These are phyloP conservation scores for Bovichtus variegatus DNA, from an alignment of 2,797 vertebrate genomes.

Conservation along the genomic window DNA sequence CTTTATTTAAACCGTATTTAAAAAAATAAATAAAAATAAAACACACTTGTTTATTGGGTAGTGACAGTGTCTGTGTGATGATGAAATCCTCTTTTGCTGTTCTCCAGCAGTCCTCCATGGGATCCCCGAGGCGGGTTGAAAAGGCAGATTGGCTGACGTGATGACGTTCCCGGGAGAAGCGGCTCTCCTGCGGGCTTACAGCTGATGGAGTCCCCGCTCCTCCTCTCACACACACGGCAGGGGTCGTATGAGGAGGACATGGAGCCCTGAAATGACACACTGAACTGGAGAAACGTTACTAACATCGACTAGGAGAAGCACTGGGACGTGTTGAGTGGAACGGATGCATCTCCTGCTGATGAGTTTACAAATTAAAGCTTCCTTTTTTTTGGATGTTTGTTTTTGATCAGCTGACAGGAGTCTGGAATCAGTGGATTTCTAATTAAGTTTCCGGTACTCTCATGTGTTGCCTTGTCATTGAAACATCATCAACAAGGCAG, in stretches of 20 bases:
- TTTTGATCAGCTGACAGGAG: constrained; percentile 37
- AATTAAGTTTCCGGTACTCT: constrained; percentile 21
- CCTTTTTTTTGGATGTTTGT: constrained; percentile 17
- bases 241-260: constrained; percentile 61
- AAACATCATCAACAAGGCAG: constrained; percentile 48
- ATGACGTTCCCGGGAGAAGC: constrained; percentile 81
- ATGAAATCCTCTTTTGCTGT: background rate
- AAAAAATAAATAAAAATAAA: too few species aligned
- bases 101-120: constrained; percentile 74
- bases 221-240: constrained; percentile 56
- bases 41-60: background rate
- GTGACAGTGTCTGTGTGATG: background rate
- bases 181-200: constrained; percentile 74
- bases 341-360: constrained; percentile 23
- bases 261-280: constrained; percentile 48
- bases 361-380: constrained; percentile 38
- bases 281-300: constrained; percentile 50
- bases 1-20: background rate
- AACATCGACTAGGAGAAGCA: constrained; percentile 48
- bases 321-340: constrained; percentile 34
- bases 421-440: constrained; percentile 40
- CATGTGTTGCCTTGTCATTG: constrained; percentile 55
- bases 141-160: constrained; percentile 66
- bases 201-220: constrained; percentile 81
- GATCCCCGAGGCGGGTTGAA: constrained; percentile 74